Base-by-base conservation (phyloP, 2,113 vertebrate species). In the Elaphurus davidianus region DNA sequence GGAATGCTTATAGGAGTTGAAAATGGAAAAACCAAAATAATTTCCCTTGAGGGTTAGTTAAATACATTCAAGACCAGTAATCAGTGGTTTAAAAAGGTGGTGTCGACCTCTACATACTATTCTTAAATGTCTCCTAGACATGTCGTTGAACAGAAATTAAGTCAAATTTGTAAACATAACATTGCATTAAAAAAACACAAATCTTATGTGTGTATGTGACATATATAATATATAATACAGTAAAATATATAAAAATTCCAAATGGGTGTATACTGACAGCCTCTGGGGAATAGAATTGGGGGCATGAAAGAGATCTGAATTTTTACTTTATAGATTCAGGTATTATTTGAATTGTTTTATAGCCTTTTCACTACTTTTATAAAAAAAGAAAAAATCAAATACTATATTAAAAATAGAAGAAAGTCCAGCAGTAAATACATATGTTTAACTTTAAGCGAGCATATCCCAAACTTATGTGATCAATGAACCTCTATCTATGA, bases 311-410 rank as follows among this genome's bases (percentile, higher is more conserved):
- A 78, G 86, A 95, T 62, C 50, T 97, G 40, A 12, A 90, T 81
- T 90, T 95, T 89, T 94, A 93, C 45, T 97, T 94, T 92, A 95
- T 86, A 95, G 96, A 91, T 96, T 83, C 62, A 36, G 54, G 47
- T 92, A 97, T 95, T 94, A 97, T 94, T 71, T 97, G 93, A 62
- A 89, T 92, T 97, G 45, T 71, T 97, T 94, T 93, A 89, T 82
- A 87, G 74, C 1, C 28, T 45, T 45, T 96, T 95, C 95, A 97
- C 90, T 96, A 60, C 19, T 84, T 94, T 92, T 90, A 94, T 96
- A 92, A 95, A 97, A 96, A 91, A 55, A 47, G 36, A 54, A 64
- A 88, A 87, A 67, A 78, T 96, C 87, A 97, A 93, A 52, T 45
- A 47, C 4, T 47, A 90, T 88, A 95, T 96, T 92, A 87, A 96